Percentiles rank a stretch among this genome's conserved stretches.
phyloP scores from a whole-genome alignment of 2,888 invertebrate genomes.

The Aleiodes alternator region DNA sequence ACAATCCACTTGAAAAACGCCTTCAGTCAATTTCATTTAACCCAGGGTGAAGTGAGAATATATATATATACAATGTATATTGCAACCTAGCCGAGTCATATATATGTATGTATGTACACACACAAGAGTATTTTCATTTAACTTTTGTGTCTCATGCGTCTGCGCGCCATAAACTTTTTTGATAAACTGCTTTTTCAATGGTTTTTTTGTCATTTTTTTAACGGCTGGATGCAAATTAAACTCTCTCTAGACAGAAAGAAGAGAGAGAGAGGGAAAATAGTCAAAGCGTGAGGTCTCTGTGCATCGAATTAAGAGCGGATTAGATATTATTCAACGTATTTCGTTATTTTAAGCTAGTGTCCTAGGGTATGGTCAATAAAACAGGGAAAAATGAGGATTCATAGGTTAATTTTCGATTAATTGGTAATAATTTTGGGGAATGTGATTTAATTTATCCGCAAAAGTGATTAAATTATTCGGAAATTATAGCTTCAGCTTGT shows the following conservation, averaged over 20 bases:
- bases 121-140: conserved; percentile 17
- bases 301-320: too few species aligned
- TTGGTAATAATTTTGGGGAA: too few species aligned
- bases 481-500: too few species aligned
- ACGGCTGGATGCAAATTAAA: conserved; percentile 72
- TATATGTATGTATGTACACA: background rate
- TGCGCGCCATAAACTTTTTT: conserved; percentile 70
- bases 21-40: conserved; percentile 68
- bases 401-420: too few species aligned
- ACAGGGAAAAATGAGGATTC: too few species aligned
- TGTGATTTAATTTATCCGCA: too few species aligned
- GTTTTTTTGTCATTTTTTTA: conserved; percentile 66
- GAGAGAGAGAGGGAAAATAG: conserved; percentile 37
- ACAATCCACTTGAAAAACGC: conserved; percentile 41
- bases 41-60: conserved; percentile 49
- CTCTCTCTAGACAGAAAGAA: conserved; percentile 58
- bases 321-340: too few species aligned
- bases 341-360: background rate
- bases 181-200: conserved; percentile 72
- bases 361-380: too few species aligned
- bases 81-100: conserved; percentile 29
- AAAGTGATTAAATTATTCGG: too few species aligned
- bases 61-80: conserved; percentile 42
- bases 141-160: conserved; percentile 52
- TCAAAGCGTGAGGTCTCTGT: conserved; percentile 39